Conservation (phyloP, 2,888 invertebrate genomes). For the Xylota segnis region DNA sequence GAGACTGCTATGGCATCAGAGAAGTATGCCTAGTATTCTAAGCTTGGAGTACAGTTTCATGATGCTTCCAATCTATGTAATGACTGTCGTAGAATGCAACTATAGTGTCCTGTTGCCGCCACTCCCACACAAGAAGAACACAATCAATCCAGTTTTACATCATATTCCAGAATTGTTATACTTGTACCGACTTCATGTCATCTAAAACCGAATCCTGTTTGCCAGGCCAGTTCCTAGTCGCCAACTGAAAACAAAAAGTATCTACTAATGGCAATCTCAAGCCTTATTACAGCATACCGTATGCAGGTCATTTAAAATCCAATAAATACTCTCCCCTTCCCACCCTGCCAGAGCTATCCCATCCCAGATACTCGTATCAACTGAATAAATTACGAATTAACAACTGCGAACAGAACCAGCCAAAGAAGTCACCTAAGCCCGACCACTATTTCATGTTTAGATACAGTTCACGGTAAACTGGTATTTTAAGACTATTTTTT, state of each 20-base stretch:
- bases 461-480: constrained; percentile 36
- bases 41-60: no score
- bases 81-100: no score
- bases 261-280: background rate
- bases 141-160: no score
- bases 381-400: constrained; percentile 9
- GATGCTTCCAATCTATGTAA: no score
- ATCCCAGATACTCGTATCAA: background rate
- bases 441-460: constrained; percentile 12
- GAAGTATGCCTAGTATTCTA: no score
- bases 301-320: constrained; percentile 1
- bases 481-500: constrained; percentile 32
- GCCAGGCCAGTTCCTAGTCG: background rate
- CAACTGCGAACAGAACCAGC: constrained; percentile 2
- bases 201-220: no score
- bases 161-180: no score
- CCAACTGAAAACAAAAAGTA: background rate
- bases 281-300: constrained; percentile 25
- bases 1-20: no score
- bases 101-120: no score
- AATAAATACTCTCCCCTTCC: background rate
- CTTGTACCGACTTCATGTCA: no score
- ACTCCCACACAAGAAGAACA: no score
- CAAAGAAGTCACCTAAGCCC: constrained; percentile 15
- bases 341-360: background rate